Evolutionary conservation across 1,140 invertebrate species (phyloP).

Genomic region (Chironomus tepperi): DNA sequence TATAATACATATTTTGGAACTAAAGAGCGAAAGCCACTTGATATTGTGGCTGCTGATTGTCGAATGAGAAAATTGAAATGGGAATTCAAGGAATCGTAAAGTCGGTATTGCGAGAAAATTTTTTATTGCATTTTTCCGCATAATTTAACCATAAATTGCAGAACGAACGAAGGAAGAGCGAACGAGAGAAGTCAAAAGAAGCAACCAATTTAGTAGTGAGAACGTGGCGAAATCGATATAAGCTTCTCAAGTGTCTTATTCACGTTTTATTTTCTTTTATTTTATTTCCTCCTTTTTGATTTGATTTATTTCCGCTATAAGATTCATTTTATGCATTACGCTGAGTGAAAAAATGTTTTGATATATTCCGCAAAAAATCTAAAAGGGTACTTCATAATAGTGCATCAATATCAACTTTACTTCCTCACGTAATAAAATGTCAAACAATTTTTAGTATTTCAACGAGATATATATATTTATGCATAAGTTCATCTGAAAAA

Average conservation of each 20-base stretch:
- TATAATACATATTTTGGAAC: not conserved
- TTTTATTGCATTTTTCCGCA: constrained; percentile 23
- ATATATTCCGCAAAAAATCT: too few species aligned
- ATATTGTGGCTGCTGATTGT: not conserved
- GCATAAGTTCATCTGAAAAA: too few species aligned
- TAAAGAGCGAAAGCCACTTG: not conserved
- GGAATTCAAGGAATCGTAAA: not conserved
- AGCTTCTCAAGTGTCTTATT: constrained; percentile 7
- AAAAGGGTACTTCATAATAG: too few species aligned
- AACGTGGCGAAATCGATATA: constrained; percentile 11
- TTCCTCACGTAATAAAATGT: too few species aligned
- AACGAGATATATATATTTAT: too few species aligned
- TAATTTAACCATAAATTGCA: constrained; percentile 22
- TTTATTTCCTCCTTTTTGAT: not conserved
- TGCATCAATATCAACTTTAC: too few species aligned
- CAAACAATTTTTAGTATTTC: too few species aligned
- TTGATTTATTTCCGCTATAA: constrained; percentile 7
- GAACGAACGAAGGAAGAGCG: not conserved
- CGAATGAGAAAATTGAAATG: constrained; percentile 13
- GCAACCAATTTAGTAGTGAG: not conserved
- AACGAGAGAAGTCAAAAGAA: not conserved
- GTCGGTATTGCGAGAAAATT: constrained; percentile 15
- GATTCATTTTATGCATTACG: not conserved
- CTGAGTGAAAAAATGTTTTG: too few species aligned
- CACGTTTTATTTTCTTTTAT: not conserved